A percentile compares a stretch with the other conserved stretches of the same genome.
These are phyloP conservation scores for Latheticus oryzae DNA, from an alignment of 2,888 invertebrate genomes.

Conservation along the genomic window DNA sequence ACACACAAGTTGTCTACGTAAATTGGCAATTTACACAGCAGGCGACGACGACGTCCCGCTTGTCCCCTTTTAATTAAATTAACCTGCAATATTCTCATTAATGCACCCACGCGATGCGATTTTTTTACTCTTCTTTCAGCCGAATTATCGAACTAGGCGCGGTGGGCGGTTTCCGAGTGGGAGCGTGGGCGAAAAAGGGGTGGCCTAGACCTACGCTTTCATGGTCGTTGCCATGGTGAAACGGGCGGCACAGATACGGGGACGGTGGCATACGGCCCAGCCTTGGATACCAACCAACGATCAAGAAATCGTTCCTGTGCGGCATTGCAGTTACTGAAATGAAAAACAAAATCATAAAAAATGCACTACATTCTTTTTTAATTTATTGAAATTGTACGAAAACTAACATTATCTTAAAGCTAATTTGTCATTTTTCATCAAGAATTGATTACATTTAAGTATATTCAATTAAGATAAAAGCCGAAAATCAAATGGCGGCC, in stretches of 20 bases:
- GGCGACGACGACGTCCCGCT: constrained; percentile 17
- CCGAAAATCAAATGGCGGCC: no score
- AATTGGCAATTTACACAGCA: constrained; percentile 31
- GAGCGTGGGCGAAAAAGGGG: constrained; percentile 46
- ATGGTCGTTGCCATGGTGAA: constrained; percentile 47
- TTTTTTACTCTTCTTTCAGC: constrained; percentile 13
- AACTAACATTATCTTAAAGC: no score
- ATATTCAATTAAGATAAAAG: no score
- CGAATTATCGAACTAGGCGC: constrained; percentile 33
- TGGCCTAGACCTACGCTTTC: constrained; percentile 51
- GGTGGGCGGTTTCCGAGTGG: constrained; percentile 41
- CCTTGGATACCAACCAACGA: constrained; percentile 15
- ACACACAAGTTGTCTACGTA: constrained; percentile 27
- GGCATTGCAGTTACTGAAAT: constrained; percentile 32
- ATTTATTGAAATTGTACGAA: neutral
- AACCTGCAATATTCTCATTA: constrained; percentile 27
- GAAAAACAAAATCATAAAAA: neutral
- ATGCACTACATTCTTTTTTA: neutral
- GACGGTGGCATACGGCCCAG: constrained; percentile 11
- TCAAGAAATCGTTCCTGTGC: constrained; percentile 26
- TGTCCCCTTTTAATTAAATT: constrained; percentile 28
- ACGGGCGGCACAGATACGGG: constrained; percentile 12
- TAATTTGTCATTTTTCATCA: no score
- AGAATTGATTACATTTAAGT: neutral
- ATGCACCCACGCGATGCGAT: constrained; percentile 24